These are phyloP conservation scores for Nettapus auritus DNA, from an alignment of 2,113 vertebrate species.

Conservation along the genomic window DNA sequence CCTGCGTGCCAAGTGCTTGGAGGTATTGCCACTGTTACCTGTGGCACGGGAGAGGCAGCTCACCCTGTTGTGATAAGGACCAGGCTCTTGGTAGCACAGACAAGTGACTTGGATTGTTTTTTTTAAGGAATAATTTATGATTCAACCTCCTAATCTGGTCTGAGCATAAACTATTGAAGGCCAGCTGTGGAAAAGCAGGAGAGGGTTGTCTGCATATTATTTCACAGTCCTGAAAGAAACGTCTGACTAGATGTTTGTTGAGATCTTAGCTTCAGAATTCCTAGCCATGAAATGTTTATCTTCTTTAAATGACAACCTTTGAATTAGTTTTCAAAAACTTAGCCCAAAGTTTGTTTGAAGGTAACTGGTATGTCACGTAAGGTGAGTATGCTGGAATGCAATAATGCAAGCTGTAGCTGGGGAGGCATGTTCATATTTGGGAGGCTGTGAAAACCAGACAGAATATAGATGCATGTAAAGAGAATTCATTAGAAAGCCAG, in stretches of 20 bases:
- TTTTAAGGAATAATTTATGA: background rate
- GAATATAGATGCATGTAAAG: background rate
- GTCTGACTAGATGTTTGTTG: background rate
- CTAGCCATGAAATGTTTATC: background rate
- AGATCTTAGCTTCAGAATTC: background rate
- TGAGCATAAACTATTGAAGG: background rate
- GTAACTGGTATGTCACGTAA: background rate
- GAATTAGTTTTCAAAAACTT: background rate
- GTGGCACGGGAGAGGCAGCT: background rate
- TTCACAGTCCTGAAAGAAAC: background rate
- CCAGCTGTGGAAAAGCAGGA: background rate
- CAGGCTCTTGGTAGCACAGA: background rate
- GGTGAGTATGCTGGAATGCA: background rate
- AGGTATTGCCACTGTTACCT: background rate
- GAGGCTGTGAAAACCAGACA: conserved; percentile 6
- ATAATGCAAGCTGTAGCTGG: background rate
- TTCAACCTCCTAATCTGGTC: background rate
- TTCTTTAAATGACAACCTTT: background rate
- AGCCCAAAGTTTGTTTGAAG: conserved; percentile 22
- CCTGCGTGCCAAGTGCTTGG: background rate
- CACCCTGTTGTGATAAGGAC: fast-evolving
- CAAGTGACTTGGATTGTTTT: background rate
- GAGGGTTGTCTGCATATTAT: background rate
- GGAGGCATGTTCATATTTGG: background rate
- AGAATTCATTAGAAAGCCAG: background rate